A percentile compares a stretch with the other conserved stretches of the same genome.
Evolutionary conservation across 2,797 vertebrate species (phyloP).

Genomic region (Lepilemur septentrionalis): DNA sequence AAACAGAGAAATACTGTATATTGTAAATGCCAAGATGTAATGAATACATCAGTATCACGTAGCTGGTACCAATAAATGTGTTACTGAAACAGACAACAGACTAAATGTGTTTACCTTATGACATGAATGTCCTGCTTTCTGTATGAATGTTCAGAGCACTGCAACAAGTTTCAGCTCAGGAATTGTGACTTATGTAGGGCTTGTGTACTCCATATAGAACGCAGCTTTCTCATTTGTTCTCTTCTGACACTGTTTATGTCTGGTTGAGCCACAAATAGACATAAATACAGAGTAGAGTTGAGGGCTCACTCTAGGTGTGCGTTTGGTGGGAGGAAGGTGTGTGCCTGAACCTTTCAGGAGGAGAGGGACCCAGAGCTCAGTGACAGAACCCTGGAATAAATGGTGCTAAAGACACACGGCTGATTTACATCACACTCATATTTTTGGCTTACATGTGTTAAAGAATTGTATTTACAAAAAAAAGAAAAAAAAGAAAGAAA

Average conservation of each 20-base stretch:
- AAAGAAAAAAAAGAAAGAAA: neutral
- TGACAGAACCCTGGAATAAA: neutral
- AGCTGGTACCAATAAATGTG: neutral
- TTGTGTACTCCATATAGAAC: neutral
- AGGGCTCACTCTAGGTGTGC: neutral
- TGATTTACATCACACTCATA: neutral
- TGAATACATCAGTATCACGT: conserved; percentile 62
- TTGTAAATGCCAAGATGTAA: conserved; percentile 67
- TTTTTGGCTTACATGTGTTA: neutral
- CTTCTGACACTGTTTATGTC: conserved; percentile 64
- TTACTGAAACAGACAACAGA: conserved; percentile 52
- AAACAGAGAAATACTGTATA: conserved; percentile 53
- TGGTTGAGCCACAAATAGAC: conserved; percentile 32
- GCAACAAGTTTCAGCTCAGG: conserved; percentile 38
- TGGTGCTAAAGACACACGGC: rapidly evolving
- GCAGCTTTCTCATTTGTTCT: conserved; percentile 59
- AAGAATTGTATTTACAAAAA: neutral
- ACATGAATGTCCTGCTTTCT: conserved; percentile 56
- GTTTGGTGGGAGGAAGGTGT: neutral
- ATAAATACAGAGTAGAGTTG: neutral
- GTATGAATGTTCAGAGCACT: neutral
- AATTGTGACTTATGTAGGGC: neutral
- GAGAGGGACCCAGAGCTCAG: neutral
- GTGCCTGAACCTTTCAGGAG: neutral
- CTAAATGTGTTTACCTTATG: conserved; percentile 56